Evolutionary conservation across 2,797 vertebrate genomes (phyloP).

Genomic region (Cercopithecus diana): DNA sequence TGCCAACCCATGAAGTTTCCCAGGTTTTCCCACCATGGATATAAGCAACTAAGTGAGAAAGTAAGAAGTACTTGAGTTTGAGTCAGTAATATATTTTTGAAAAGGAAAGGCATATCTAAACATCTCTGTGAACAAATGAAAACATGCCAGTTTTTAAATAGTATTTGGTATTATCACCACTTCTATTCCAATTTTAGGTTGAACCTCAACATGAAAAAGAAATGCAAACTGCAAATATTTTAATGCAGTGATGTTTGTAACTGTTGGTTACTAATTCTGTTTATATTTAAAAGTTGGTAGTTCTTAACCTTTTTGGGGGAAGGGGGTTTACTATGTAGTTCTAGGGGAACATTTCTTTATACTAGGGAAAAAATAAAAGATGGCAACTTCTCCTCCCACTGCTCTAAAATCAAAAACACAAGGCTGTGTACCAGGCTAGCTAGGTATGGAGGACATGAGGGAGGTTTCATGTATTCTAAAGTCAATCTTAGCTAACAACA

Average conservation of each 20-base stretch:
- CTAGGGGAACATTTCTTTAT: background rate
- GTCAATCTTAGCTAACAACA: background rate
- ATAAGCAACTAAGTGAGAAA: background rate
- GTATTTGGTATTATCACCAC: background rate
- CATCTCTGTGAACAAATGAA: background rate
- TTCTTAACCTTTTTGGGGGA: background rate
- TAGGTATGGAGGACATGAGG: background rate
- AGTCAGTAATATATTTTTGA: constrained; percentile 14
- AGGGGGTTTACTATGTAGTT: background rate
- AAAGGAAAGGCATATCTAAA: background rate
- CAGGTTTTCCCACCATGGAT: background rate
- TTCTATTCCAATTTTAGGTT: background rate
- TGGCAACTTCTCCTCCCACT: background rate
- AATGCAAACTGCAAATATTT: background rate
- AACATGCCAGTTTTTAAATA: background rate
- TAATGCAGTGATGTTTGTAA: background rate
- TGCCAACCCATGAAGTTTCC: background rate
- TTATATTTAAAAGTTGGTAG: background rate
- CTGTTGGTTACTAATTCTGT: background rate
- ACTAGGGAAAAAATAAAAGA: background rate
- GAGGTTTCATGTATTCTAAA: background rate
- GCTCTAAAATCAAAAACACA: background rate
- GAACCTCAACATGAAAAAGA: constrained; percentile 10
- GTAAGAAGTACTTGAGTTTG: background rate
- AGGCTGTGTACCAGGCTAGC: rapidly evolving